These are phyloP conservation scores for Taenioides sp. DNA, from an alignment of 2,797 vertebrate species.

Conservation along the genomic window DNA sequence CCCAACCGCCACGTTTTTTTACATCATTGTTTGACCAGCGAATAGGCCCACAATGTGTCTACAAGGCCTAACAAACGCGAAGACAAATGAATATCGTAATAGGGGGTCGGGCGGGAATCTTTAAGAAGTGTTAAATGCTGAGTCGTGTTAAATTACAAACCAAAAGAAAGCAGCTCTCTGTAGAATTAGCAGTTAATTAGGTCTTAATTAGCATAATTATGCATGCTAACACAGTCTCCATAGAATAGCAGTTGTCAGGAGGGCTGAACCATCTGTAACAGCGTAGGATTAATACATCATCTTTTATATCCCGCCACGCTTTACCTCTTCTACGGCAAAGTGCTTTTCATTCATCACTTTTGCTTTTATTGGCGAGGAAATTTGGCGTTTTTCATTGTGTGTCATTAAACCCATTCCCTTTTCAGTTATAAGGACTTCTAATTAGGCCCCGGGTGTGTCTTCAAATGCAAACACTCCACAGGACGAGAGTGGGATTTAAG, in stretches of 20 bases:
- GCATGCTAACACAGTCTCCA: constrained; percentile 99
- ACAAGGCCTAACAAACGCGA: constrained; percentile 55
- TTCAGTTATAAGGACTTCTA: constrained; percentile 90
- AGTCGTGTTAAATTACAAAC: constrained; percentile 94
- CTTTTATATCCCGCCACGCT: constrained; percentile 98
- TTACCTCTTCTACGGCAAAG: constrained; percentile 96
- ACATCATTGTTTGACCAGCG: constrained; percentile 73
- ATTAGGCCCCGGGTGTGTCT: constrained; percentile 91
- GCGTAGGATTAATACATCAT: constrained; percentile 99
- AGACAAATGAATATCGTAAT: constrained; percentile 56
- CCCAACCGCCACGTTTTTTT: constrained; percentile 59
- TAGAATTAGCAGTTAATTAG: constrained; percentile 99
- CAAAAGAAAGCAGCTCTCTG: constrained; percentile 90
- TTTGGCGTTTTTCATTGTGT: constrained; percentile 97
- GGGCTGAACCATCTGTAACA: constrained; percentile 99
- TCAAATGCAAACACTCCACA: constrained; percentile 74
- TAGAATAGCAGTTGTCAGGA: constrained; percentile 99
- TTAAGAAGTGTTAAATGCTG: constrained; percentile 90
- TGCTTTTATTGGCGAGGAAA: constrained; percentile 96
- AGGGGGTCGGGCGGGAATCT: constrained; percentile 79
- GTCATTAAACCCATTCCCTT: constrained; percentile 90
- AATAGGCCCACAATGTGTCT: constrained; percentile 50
- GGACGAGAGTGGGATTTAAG: constrained; percentile 34
- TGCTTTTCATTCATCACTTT: constrained; percentile 99
- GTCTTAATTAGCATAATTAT: constrained; percentile 99